Evolutionary conservation across 2,113 vertebrate species (phyloP), one percentile per base, ranked within the genome.

Genomic region (Prionailurus viverrinus): DNA sequence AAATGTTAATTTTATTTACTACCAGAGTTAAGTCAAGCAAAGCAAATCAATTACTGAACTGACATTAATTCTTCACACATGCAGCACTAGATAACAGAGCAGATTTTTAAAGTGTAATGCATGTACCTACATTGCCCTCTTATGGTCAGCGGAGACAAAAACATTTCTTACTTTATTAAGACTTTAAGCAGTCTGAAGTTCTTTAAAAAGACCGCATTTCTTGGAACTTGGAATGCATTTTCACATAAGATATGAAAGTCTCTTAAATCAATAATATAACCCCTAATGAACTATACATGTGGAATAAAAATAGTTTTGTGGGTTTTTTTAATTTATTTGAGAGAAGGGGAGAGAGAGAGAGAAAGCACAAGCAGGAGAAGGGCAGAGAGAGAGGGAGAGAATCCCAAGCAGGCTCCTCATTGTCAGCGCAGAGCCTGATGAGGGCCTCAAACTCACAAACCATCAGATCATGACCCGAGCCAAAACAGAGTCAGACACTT

Each of bases 1-100:
- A 97, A 93, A 92, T 95, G 87, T 89, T 97, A 95, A 97, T 97
- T 96, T 96, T 76, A 93, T 95, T 97, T 92, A 96, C 83, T 88
- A 95, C 61, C 41, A 95, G 85, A 97, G 82, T 94, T 86, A 93
- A 94, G 68, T 87, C 90, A 97, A 82, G 91, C 85, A 96, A 95
- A 88, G 74, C 91, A 96, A 95, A 96, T 93, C 95, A 97, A 92
- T 96, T 96, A 97, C 63, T 76, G 79, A 89, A 90, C 51, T 94
- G 65, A 94, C 89, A 73, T 63, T 93, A 79, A 76, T 95, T 95
- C 69, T 96, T 94, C 84, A 87, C 84, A 87, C 66, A 45, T 5
- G 16, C 39, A 71, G 25, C n/a, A 5, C 33, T 61, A 63, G 39
- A 29, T 19, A 83, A 85, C 6, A 86, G 25, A 83, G 55, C 8